Conservation (phyloP, 2,888 invertebrate genomes). For the Ceraclea dissimilis region DNA sequence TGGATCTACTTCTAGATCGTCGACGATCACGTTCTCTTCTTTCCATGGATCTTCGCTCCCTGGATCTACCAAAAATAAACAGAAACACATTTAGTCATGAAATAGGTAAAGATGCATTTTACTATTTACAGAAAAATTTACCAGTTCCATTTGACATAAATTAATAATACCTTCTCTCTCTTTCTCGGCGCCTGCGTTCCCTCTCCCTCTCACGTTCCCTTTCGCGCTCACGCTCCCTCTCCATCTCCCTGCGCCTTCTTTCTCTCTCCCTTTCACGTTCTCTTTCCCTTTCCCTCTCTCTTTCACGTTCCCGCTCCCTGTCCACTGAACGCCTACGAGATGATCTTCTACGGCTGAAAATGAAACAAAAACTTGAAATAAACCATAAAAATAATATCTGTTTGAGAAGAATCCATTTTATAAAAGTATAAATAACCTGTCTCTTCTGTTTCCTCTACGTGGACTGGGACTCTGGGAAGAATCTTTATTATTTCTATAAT, state of each 20-base stretch:
- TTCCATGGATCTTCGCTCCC: conserved; percentile 47
- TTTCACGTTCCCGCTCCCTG: conserved; percentile 34
- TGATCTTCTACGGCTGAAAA: conserved; percentile 36
- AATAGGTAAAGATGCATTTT: too few relatives aligned
- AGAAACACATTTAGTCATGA: neutral
- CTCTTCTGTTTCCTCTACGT: conserved; percentile 47
- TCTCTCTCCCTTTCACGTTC: conserved; percentile 40
- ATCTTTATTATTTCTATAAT: conserved; percentile 80
- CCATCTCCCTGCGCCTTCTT: conserved; percentile 33
- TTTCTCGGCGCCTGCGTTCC: conserved; percentile 20
- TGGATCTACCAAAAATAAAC: conserved; percentile 33
- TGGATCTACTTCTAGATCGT: conserved; percentile 44
- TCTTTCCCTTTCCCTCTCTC: conserved; percentile 34
- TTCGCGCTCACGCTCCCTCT: conserved; percentile 38
- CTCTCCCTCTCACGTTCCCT: conserved; percentile 30
- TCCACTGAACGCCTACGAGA: conserved; percentile 30
- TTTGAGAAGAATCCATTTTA: too few relatives aligned
- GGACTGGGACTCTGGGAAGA: conserved; percentile 59
- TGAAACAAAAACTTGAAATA: neutral
- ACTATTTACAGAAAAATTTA: too few relatives aligned
- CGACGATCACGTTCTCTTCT: conserved; percentile 33
- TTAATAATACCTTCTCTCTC: conserved; percentile 32
- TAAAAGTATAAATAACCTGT: conserved; percentile 40
- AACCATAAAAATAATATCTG: too few relatives aligned
- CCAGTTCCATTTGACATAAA: too few relatives aligned